Evolutionary conservation across 2,888 invertebrate species (phyloP), one percentile per base, ranked within the genome.

Genomic region (Hemicrepidius hirtus): DNA sequence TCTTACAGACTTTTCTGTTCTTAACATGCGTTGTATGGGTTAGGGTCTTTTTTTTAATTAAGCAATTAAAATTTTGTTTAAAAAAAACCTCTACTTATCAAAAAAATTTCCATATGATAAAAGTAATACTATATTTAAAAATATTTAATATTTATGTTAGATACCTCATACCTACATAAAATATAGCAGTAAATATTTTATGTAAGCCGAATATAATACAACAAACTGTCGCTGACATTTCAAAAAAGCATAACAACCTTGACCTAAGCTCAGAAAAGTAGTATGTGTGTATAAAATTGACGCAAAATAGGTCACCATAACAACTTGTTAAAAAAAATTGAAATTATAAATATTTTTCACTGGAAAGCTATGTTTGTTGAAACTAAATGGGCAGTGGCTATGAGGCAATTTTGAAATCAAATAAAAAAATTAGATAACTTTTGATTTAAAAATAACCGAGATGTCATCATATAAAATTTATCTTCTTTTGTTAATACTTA

Each of bases 71-170:
- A 5, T 24, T 24, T 24, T 24, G 5, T 3, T 5, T 2, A 37
- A 37, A 37, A 3, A 10, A 6, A 12, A 44, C 16, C 6, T 13
- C 16, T 16, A 13, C 41, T 18, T 46, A 32, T 46, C 16, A 46
- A 13, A n/a, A n/a, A n/a, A 46, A 20, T 18, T 46, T 18, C 3
- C 16, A 16, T 16, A 16, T 0, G 46, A 46, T 46, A 46, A 46
- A 0, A 9, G 5, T 13, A n/a, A 49, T n/a, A n/a, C n/a, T n/a
- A 21, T 3, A 3, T 7, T 53, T 57, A 57, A 35, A 57, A 66
- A 66, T 66, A 57, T 66, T 66, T 55, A 66, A 66, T 66, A 66
- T 66, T 66, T 66, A 55, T 66, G n/a, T n/a, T 41, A 66, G 66
- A 66, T 66, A 66, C n/a, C n/a, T n/a, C n/a, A n/a, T n/a, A n/a